phyloP scores from a whole-genome alignment of 2,888 invertebrate genomes.

The Meiosimyza platycephala region DNA sequence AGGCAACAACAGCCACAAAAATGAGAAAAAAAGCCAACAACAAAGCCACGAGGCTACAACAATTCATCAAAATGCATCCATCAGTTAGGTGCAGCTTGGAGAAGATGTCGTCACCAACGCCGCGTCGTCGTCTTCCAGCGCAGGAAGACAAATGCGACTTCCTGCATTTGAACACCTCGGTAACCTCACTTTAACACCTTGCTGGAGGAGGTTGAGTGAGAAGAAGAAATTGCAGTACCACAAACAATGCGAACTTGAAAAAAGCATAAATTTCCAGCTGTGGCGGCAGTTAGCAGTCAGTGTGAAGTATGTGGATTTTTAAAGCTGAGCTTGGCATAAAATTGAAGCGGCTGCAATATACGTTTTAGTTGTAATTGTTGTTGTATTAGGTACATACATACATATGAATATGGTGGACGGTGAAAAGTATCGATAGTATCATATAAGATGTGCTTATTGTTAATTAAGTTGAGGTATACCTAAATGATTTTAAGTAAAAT shows the following conservation, averaged over 20 bases:
- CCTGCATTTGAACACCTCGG: conserved; percentile 27
- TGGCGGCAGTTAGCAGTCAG: too few species aligned
- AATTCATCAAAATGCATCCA: conserved; percentile 47
- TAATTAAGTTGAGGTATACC: too few species aligned
- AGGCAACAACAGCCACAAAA: conserved; percentile 11
- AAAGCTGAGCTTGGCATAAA: too few species aligned
- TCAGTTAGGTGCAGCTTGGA: conserved; percentile 15
- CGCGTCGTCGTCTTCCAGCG: not conserved
- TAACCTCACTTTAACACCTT: not conserved
- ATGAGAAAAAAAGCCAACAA: conserved; percentile 43
- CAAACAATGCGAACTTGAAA: conserved; percentile 25
- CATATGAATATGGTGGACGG: too few species aligned
- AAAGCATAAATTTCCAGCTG: not conserved
- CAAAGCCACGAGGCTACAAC: conserved; percentile 42
- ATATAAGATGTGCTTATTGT: too few species aligned
- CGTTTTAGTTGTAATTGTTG: too few species aligned
- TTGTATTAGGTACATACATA: too few species aligned
- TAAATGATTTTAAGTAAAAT: too few species aligned
- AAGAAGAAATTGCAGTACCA: not conserved
- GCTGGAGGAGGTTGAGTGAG: not conserved
- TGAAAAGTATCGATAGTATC: too few species aligned
- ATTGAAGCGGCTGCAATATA: too few species aligned
- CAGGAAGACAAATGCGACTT: conserved; percentile 22
- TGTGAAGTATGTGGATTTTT: too few species aligned
- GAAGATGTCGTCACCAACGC: conserved; percentile 15